Evolutionary conservation across 2,888 invertebrate genomes (phyloP), one percentile per base, ranked within the genome.

Genomic region (Anthoptus insignis): DNA sequence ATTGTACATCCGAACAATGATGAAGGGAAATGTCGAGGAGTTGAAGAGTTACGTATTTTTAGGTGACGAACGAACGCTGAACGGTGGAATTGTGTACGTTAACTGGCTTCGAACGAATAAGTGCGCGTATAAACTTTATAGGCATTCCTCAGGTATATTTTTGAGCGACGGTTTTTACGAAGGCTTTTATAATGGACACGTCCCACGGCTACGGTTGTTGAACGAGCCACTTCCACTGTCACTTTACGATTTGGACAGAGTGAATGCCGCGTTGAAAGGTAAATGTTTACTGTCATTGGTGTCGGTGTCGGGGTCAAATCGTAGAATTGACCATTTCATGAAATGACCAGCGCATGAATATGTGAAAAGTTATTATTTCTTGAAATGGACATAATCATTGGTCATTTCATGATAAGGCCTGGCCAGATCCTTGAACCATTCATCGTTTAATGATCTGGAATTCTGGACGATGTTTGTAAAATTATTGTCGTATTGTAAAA

Each of bases 241-340:
- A 73, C 88, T 91, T 77, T 92, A 91, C 78, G 92, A 91, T 85
- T 87, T 90, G 87, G 91, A 91, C 80, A 88, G 92, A 89, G 91
- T 93, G 75, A 91, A 91, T 83, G 91, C 91, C 74, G 91, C 93
- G 73, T 87, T 93, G 82, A 91, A 89, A 91, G 92, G 93, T 93
- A 92, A 92, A 91, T 89, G 81, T 91, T 89, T 86, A 83, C 84
- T 79, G 75, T 83, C 80, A 77, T 69, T 70, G 81, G 80, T 84
- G 84, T 81, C 81, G 83, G 82, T n/a, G n/a, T n/a, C n/a, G n/a
- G n/a, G n/a, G n/a, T n/a, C n/a, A n/a, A n/a, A n/a, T n/a, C n/a
- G n/a, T n/a, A n/a, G n/a, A n/a, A n/a, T n/a, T n/a, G n/a, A n/a
- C n/a, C n/a, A n/a, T n/a, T n/a, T n/a, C n/a, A n/a, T n/a, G n/a